Evolutionary conservation across 2,888 invertebrate species (phyloP), one percentile per base, ranked within the genome.

Genomic region (Liopterus haemorrhoidalis): DNA sequence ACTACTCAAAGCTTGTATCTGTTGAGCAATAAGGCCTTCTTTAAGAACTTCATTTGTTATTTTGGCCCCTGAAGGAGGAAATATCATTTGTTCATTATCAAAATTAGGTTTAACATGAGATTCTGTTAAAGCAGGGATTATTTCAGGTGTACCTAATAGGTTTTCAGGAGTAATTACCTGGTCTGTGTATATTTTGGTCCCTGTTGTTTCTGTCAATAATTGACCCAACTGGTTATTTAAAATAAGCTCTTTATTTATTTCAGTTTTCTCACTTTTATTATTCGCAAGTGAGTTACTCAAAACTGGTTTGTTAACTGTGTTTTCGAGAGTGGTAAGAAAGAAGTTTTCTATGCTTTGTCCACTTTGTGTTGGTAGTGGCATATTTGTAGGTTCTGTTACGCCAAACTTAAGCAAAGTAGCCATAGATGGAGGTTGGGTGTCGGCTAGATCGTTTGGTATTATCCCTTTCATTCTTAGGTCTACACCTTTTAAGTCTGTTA

Each of bases 381-480:
- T 57, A 59, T 60, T 58, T 57, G 67, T 48, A 60, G 68, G 55
- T 63, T 63, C 60, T 65, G 74, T 54, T 8, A 68, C 65, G 1
- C 73, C 70, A 53, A 75, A 75, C 41, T 67, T 68, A 27, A 68
- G 69, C 22, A 72, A 62, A 3, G 72, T 66, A 1, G 71, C 69
- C 54, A 71, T 64, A 16, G 78, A 81, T 14, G 79, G 75, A 41
- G 79, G 73, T 31, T 72, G 74, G 14, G 69, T 67, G 36, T 70
- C 75, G 57, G 58, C 70, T 58, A 57, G 67, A 70, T 60, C 72
- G 55, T 65, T 67, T 59, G 18, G 62, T 54, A 74, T 71, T 45
- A 70, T 57, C 61, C 79, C 76, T 30, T 86, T 85, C 70, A 81
- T 81, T 15, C 81, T 69, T 31, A 82, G 71, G 67, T 82, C 83